Evolutionary conservation across 2,113 vertebrate genomes (phyloP).

Genomic region (Thryonomys swinderianus): DNA sequence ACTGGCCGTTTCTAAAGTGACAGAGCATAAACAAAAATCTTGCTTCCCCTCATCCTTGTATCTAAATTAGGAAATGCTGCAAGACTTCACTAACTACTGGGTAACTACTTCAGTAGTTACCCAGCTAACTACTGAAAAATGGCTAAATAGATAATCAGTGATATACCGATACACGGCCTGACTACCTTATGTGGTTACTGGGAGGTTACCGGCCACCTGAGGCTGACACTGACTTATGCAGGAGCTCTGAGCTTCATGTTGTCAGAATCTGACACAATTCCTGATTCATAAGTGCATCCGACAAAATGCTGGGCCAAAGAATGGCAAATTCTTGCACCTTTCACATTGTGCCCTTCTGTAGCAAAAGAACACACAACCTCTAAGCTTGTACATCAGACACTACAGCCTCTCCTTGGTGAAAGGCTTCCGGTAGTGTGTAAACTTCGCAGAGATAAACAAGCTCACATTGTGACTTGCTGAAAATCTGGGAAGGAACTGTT

Average conservation of each 20-base stretch:
- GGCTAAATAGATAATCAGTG: background rate
- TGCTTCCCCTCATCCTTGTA: background rate
- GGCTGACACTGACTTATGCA: background rate
- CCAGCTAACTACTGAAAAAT: background rate
- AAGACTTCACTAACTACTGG: background rate
- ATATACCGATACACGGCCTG: background rate
- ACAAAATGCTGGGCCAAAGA: background rate
- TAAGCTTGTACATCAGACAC: background rate
- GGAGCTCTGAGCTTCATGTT: background rate
- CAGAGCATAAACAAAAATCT: background rate
- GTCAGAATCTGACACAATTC: background rate
- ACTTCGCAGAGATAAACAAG: background rate
- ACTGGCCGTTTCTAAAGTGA: constrained; percentile 34
- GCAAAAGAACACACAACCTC: background rate
- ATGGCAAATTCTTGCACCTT: background rate
- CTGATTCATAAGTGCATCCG: background rate
- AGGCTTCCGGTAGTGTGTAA: background rate
- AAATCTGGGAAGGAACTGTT: background rate
- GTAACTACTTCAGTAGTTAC: too few species aligned
- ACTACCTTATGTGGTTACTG: background rate
- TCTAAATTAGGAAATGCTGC: constrained; percentile 38
- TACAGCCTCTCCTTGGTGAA: background rate
- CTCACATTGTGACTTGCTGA: background rate
- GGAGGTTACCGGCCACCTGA: background rate
- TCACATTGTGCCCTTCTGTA: background rate